A percentile compares a stretch with the other conserved stretches of the same genome.
Evolutionary conservation across 2,113 vertebrate genomes (phyloP).

Genomic region (Bos javanicus): DNA sequence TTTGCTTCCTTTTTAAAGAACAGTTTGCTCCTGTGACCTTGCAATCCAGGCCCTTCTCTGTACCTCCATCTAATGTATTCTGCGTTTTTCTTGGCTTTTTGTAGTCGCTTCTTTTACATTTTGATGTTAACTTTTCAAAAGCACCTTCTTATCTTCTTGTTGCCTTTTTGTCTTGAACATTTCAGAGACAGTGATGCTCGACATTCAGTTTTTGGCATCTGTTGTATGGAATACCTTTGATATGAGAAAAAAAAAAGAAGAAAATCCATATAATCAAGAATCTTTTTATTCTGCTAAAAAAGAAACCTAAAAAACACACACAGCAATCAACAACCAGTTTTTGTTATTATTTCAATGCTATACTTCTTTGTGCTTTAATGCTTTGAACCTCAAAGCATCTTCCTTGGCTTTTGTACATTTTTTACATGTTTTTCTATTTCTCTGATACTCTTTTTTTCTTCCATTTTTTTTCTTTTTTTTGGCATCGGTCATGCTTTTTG

Average conservation of each 20-base stretch:
- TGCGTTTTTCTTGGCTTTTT: slow-evolving; percentile 65
- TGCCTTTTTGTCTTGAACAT: slow-evolving; percentile 68
- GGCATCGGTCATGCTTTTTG: slow-evolving; percentile 96
- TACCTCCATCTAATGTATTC: slow-evolving; percentile 45
- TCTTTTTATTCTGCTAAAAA: slow-evolving; percentile 77
- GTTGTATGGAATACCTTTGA: slow-evolving; percentile 74
- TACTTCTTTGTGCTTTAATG: slow-evolving; percentile 86
- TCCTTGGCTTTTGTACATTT: slow-evolving; percentile 97
- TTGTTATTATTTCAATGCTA: slow-evolving; percentile 82
- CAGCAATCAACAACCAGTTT: slow-evolving; percentile 65
- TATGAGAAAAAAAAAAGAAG: slow-evolving; percentile 76
- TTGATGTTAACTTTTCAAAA: slow-evolving; percentile 69
- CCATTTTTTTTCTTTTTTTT: slow-evolving; percentile 94
- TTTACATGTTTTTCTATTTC: slow-evolving; percentile 94
- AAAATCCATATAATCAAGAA: slow-evolving; percentile 72
- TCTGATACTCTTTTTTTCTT: slow-evolving; percentile 95
- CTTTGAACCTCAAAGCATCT: slow-evolving; percentile 95
- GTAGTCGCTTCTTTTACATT: slow-evolving; percentile 47
- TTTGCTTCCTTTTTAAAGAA: slow-evolving; percentile 56
- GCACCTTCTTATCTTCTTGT: slow-evolving; percentile 57
- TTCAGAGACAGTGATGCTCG: slow-evolving; percentile 78
- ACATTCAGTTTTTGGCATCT: slow-evolving; percentile 70
- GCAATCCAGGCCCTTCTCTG: slow-evolving; percentile 45
- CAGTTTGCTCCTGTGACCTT: slow-evolving; percentile 56
- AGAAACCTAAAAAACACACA: slow-evolving; percentile 51